Percentiles rank a stretch among this genome's conserved stretches.
Evolutionary conservation across 2,797 vertebrate species (phyloP).

Genomic region (Neostethus bicornis): DNA sequence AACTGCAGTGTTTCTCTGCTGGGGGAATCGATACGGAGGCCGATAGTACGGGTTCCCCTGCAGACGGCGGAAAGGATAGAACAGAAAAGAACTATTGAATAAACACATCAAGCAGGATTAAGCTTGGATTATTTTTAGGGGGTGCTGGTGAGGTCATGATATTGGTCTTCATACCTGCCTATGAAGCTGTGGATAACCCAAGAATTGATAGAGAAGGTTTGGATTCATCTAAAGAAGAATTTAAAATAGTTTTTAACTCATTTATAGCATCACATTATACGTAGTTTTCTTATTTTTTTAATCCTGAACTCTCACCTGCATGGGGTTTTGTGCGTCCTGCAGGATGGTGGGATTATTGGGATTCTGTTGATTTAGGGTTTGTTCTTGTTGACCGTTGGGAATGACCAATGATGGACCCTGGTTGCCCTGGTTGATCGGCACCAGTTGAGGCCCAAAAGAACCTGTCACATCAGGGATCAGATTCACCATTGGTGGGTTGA

Average conservation of each 20-base stretch:
- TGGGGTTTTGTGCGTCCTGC: constrained; percentile 64
- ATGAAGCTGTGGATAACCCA: constrained; percentile 65
- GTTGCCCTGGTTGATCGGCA: constrained; percentile 69
- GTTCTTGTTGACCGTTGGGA: constrained; percentile 73
- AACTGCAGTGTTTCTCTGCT: constrained; percentile 64
- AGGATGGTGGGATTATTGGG: constrained; percentile 57
- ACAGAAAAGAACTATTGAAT: not conserved
- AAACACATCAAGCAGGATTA: too few relatives aligned
- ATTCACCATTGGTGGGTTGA: constrained; percentile 72
- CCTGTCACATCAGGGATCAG: constrained; percentile 68
- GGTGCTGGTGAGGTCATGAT: not conserved
- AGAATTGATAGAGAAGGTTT: constrained; percentile 66
- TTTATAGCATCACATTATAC: not conserved
- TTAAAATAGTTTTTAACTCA: constrained; percentile 5
- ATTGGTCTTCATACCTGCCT: constrained; percentile 62
- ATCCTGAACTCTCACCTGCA: constrained; percentile 70
- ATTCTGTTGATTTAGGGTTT: constrained; percentile 50
- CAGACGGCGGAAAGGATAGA: not conserved
- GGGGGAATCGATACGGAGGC: constrained; percentile 71
- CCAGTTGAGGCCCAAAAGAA: constrained; percentile 67
- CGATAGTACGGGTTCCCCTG: constrained; percentile 77
- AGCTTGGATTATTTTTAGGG: too few relatives aligned
- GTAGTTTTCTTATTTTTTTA: not conserved
- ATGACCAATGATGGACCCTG: constrained; percentile 58
- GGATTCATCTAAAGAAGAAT: constrained; percentile 60